Evolutionary conservation across 2,113 vertebrate species (phyloP).

Genomic region (Fukomys damarensis): DNA sequence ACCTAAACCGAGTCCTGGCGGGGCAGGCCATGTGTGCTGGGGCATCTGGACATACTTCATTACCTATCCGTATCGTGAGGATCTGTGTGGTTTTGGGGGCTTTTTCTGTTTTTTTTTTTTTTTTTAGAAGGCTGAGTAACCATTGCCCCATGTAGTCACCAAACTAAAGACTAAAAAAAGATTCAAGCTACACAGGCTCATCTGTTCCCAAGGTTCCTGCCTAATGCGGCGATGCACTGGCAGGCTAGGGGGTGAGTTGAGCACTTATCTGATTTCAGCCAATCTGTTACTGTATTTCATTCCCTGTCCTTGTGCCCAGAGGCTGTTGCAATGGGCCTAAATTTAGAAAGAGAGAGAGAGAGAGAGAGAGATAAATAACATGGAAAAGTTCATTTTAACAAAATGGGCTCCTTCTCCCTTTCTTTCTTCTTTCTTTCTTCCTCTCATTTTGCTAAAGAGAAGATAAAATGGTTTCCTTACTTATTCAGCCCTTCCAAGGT

Average conservation of each 20-base stretch:
- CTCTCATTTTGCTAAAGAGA: not conserved
- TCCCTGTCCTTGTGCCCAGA: constrained; percentile 62
- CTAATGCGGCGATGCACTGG: not conserved
- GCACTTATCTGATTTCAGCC: constrained; percentile 71
- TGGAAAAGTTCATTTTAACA: constrained; percentile 60
- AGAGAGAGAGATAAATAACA: constrained; percentile 66
- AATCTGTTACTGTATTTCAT: constrained; percentile 67
- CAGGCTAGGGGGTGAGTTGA: not conserved
- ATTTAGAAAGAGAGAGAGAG: constrained; percentile 73
- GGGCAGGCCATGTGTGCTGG: accelerated
- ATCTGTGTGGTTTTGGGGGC: not conserved
- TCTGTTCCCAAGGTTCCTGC: constrained; percentile 37
- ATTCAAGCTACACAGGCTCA: not conserved
- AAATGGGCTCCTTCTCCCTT: not conserved
- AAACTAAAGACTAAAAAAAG: constrained; percentile 66
- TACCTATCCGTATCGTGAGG: not conserved
- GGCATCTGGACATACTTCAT: not conserved
- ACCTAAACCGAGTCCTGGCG: not conserved
- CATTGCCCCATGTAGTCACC: constrained; percentile 51
- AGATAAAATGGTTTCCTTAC: not conserved
- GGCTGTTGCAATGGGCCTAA: constrained; percentile 60
- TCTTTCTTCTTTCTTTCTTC: no score
- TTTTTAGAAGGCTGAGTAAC: constrained; percentile 55
- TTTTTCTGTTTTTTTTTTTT: not conserved
- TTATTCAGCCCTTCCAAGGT: not conserved